phyloP scores from a whole-genome alignment of 2,888 invertebrate species.

The Drosophila yooni region DNA sequence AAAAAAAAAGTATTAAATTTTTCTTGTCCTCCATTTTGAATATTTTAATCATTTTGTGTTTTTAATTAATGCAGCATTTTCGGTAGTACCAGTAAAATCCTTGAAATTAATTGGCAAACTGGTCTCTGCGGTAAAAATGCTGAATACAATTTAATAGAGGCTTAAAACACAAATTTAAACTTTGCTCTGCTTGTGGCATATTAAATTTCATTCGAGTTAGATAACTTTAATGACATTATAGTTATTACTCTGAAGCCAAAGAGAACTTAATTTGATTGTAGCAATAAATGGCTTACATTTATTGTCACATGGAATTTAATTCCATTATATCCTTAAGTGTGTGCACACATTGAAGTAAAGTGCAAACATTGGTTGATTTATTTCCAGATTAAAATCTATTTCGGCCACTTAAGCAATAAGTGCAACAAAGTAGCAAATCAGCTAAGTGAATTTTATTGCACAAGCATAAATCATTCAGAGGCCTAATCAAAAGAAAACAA shows the following conservation, averaged over 20 bases:
- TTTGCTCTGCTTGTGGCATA: not conserved
- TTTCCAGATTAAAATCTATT: not conserved
- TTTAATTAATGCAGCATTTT: not conserved
- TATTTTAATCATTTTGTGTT: not conserved
- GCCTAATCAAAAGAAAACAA: not conserved
- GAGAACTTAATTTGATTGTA: not conserved
- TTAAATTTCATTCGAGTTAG: not conserved
- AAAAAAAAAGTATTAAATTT: not conserved
- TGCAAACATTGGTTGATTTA: not conserved
- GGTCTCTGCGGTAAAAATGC: not conserved
- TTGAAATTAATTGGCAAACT: not conserved
- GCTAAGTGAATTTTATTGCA: slow-evolving; percentile 2
- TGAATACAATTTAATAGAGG: too few relatives aligned
- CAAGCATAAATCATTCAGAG: not conserved
- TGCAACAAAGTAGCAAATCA: not conserved
- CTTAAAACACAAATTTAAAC: not conserved
- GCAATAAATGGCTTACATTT: not conserved
- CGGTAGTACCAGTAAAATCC: not conserved
- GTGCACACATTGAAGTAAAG: not conserved
- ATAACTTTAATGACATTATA: not conserved
- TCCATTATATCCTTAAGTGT: not conserved
- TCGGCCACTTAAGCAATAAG: not conserved
- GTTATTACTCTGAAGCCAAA: not conserved
- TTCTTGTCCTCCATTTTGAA: not conserved
- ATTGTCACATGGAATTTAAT: not conserved